Evolutionary conservation across 2,797 vertebrate genomes (phyloP).

Genomic region (Leptoclinus maculatus): DNA sequence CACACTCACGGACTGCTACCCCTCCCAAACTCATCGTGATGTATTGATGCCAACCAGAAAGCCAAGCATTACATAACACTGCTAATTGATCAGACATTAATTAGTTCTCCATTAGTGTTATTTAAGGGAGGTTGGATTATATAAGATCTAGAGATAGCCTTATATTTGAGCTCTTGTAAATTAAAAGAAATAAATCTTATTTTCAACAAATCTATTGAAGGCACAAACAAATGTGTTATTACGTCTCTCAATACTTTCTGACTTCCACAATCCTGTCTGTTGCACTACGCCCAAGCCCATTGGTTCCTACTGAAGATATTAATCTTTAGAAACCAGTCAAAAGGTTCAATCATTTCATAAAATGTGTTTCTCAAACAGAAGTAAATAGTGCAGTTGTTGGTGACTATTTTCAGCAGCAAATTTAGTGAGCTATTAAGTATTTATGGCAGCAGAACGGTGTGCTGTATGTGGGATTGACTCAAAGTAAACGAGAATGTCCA

Average conservation of each 20-base stretch:
- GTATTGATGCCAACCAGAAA: constrained; percentile 55
- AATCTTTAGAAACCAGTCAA: background rate
- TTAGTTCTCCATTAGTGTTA: constrained; percentile 55
- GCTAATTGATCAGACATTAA: constrained; percentile 56
- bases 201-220: background rate
- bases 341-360: background rate
- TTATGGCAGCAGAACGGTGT: background rate
- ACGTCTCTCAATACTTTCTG: background rate
- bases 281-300: background rate
- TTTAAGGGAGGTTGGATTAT: constrained; percentile 45
- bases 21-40: constrained; percentile 34
- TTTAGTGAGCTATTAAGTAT: background rate
- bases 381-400: background rate
- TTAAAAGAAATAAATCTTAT: background rate
- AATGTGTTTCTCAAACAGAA: background rate
- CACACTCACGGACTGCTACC: constrained; percentile 15
- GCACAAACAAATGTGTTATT: background rate
- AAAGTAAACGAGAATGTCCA: background rate
- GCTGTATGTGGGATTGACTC: background rate
- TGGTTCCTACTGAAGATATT: background rate
- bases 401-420: background rate
- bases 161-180: background rate
- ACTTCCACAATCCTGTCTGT: background rate
- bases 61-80: constrained; percentile 60
- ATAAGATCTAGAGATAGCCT: constrained; percentile 24